These are phyloP conservation scores for Cheilosia grossa DNA, from an alignment of 2,888 invertebrate species.

Conservation along the genomic window DNA sequence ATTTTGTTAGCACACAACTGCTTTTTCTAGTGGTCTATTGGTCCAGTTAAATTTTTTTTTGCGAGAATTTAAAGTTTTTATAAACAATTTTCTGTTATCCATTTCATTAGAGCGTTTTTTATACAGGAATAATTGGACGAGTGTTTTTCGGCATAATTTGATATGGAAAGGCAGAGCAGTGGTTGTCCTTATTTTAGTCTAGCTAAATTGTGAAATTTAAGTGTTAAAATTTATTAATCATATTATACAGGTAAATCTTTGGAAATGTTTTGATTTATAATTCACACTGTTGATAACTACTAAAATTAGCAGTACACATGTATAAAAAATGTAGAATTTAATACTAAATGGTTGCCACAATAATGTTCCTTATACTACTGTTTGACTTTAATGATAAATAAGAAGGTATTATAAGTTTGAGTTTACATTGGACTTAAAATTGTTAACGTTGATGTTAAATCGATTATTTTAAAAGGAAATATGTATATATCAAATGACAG, in stretches of 20 bases:
- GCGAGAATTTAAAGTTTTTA: background rate
- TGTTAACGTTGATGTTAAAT: conserved; percentile 24
- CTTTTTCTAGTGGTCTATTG: conserved; percentile 61
- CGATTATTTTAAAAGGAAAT: background rate
- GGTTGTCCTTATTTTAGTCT: conserved; percentile 58
- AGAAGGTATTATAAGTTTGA: background rate
- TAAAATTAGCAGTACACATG: conserved; percentile 19
- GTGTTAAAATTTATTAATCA: conserved; percentile 13
- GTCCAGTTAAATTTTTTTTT: conserved; percentile 20
- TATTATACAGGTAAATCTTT: conserved; percentile 18
- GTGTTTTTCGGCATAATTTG: conserved; percentile 33
- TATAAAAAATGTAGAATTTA: background rate
- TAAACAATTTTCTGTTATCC: background rate
- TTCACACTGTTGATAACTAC: conserved; percentile 5
- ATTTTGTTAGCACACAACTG: conserved; percentile 26
- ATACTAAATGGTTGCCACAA: background rate
- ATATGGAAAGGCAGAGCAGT: conserved; percentile 43
- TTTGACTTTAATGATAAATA: conserved; percentile 17
- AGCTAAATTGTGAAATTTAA: conserved; percentile 54
- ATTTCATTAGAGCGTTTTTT: background rate
- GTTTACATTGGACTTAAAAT: conserved; percentile 27
- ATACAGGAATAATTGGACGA: conserved; percentile 11
- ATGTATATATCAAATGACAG: conserved; percentile 26
- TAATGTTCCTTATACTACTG: conserved; percentile 13
- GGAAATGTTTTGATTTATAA: background rate